Evolutionary conservation across 2,113 vertebrate species (phyloP).

Genomic region (Platysteira castanea): DNA sequence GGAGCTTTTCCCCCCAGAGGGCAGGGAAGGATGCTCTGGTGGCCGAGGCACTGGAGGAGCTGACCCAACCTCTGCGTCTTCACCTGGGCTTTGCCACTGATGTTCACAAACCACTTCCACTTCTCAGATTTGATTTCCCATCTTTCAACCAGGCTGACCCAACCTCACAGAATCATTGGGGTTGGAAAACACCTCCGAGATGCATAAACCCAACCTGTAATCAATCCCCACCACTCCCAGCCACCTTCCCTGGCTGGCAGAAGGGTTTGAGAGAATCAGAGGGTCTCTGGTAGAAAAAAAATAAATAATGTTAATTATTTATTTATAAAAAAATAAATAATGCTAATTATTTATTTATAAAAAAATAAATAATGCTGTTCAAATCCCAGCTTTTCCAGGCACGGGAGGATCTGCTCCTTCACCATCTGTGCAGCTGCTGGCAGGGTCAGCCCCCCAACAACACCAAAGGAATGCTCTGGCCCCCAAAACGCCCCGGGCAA

Average conservation of each 20-base stretch:
- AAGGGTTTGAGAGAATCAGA: background rate
- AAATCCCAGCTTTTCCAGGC: background rate
- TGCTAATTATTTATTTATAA: no score
- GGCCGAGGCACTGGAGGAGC: background rate
- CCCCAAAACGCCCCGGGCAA: background rate
- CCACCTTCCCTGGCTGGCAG: fast-evolving
- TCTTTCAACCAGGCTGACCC: background rate
- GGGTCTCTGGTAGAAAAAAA: background rate
- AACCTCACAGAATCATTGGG: no score
- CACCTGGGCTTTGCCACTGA: background rate
- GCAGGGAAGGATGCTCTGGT: background rate
- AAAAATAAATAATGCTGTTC: no score
- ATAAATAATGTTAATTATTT: no score
- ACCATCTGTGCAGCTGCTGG: background rate
- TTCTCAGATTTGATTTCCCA: background rate
- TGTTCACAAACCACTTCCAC: background rate
- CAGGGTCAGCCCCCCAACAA: background rate
- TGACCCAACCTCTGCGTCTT: background rate
- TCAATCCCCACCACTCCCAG: background rate
- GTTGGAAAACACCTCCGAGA: background rate
- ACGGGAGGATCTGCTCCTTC: background rate
- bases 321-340: no score
- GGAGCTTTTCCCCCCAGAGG: background rate
- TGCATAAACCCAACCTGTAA: fast-evolving
- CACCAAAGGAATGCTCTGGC: background rate